Percentiles rank a stretch among this genome's conserved stretches.
phyloP scores from a whole-genome alignment of 1,140 invertebrate genomes.

The Globodera rostochiensis region DNA sequence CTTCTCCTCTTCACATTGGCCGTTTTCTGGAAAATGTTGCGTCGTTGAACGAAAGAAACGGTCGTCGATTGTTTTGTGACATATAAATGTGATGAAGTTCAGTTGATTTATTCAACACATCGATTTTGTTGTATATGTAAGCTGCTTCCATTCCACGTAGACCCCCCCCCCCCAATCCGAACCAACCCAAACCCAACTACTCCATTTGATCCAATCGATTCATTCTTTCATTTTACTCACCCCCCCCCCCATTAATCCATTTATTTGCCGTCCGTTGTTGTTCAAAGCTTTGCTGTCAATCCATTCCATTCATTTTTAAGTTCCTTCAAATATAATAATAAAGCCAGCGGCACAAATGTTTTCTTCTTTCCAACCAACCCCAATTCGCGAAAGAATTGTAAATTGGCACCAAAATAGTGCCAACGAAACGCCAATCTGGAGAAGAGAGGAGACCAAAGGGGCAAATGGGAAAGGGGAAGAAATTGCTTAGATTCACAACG shows the following conservation, averaged over 20 bases:
- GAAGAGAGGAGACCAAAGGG: background rate
- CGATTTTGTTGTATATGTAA: too few species aligned
- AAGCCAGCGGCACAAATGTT: background rate
- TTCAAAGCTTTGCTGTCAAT: background rate
- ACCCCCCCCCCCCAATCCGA: too few species aligned
- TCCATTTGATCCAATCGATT: background rate
- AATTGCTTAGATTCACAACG: background rate
- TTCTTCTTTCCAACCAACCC: background rate
- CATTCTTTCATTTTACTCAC: background rate
- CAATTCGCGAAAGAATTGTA: background rate
- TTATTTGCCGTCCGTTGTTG: background rate
- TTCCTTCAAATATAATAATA: too few species aligned
- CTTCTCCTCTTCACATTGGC: background rate
- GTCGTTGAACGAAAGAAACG: background rate
- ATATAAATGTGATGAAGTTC: background rate
- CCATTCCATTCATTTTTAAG: too few species aligned
- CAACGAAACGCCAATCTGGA: background rate
- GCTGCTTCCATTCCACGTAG: too few species aligned
- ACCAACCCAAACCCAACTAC: too few species aligned
- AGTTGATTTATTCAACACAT: too few species aligned
- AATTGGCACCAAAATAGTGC: background rate
- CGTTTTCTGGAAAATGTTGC: background rate
- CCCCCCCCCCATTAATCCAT: too few species aligned
- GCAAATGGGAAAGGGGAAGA: background rate
- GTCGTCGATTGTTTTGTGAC: background rate